phyloP scores from a whole-genome alignment of 2,113 vertebrate species.

The Dunckerocampus dactyliophorus region DNA sequence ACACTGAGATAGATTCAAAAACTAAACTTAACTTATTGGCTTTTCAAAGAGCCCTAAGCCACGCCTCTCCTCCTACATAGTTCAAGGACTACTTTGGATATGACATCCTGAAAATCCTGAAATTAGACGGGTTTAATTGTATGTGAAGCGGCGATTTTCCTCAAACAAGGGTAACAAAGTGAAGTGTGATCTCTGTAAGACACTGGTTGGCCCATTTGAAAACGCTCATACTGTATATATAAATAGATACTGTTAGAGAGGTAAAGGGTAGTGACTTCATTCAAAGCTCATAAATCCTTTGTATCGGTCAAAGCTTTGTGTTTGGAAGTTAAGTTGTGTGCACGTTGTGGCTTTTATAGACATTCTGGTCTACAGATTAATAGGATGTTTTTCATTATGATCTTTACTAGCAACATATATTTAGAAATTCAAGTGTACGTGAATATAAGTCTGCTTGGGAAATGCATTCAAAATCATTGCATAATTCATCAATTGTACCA shows the following conservation, averaged over 20 bases:
- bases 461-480: neutral
- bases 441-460: neutral
- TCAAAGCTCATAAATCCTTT: slow-evolving; percentile 26
- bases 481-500: neutral
- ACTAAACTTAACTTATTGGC: too few relatives aligned
- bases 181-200: too few relatives aligned
- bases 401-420: neutral
- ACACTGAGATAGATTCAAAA: too few relatives aligned
- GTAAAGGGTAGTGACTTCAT: neutral
- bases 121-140: too few relatives aligned
- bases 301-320: slow-evolving; percentile 6
- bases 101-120: too few relatives aligned
- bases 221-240: slow-evolving; percentile 29
- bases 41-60: too few relatives aligned
- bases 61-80: too few relatives aligned
- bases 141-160: neutral
- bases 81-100: too few relatives aligned
- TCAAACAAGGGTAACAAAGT: too few relatives aligned
- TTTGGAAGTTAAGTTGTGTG: slow-evolving; percentile 26
- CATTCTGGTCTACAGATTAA: too few relatives aligned
- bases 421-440: neutral
- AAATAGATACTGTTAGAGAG: slow-evolving; percentile 37
- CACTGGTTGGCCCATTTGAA: slow-evolving; percentile 20
- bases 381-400: neutral
- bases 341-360: slow-evolving; percentile 2